Conservation (phyloP, 2,888 invertebrate genomes). For the Yponomeuta malinellus region DNA sequence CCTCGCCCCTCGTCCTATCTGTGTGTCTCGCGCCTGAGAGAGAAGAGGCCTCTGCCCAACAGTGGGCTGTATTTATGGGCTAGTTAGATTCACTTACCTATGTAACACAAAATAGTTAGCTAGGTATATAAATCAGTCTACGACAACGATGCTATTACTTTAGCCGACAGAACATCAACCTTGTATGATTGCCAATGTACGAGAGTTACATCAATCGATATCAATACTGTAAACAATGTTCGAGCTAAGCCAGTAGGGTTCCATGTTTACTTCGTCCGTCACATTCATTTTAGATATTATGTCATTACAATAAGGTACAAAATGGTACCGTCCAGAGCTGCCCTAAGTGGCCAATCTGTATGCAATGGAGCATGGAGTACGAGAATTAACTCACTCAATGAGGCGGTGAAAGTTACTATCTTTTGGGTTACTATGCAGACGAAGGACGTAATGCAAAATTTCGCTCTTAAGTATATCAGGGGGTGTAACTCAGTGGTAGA, state of each 20-base stretch:
- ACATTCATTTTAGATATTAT: not conserved
- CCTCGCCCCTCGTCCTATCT: no score
- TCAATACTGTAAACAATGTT: no score
- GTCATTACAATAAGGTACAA: not conserved
- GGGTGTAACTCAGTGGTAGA: slow-evolving; percentile 72
- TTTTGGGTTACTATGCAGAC: not conserved
- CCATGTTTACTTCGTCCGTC: not conserved
- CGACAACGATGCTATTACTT: no score
- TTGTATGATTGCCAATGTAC: no score
- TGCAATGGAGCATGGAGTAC: not conserved
- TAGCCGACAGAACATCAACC: no score
- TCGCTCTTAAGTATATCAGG: slow-evolving; percentile 25
- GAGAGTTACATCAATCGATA: no score
- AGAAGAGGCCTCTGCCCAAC: no score
- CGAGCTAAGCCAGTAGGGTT: not conserved
- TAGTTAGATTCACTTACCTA: no score
- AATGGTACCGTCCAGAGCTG: not conserved
- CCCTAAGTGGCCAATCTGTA: not conserved
- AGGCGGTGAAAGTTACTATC: not conserved
- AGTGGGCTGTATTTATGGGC: no score
- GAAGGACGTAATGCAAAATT: not conserved
- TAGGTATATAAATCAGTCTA: no score
- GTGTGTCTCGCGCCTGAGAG: no score
- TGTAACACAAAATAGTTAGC: no score
- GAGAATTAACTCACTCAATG: not conserved